phyloP scores from a whole-genome alignment of 2,113 vertebrate species.

The Mesocricetus auratus region DNA sequence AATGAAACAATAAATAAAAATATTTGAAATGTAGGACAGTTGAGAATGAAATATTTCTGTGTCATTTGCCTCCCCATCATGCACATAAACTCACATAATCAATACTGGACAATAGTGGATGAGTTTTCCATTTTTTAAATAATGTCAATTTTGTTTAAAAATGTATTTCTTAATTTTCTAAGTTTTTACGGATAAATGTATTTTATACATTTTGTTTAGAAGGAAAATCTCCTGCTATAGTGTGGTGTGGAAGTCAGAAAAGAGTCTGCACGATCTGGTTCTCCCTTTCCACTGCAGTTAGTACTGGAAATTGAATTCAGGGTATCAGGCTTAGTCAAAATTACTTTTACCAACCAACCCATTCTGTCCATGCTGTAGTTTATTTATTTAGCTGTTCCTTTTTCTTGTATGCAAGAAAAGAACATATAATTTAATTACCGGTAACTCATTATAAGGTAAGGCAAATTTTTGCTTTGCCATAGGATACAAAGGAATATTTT shows the following conservation, averaged over 20 bases:
- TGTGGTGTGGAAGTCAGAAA: not conserved
- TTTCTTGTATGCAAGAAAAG: not conserved
- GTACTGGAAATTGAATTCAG: not conserved
- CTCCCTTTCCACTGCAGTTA: not conserved
- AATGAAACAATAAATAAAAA: conserved; percentile 15
- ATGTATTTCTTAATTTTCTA: not conserved
- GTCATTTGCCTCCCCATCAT: not conserved
- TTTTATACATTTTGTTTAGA: not conserved
- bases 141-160: not conserved
- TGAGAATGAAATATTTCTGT: not conserved
- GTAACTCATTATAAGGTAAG: not conserved
- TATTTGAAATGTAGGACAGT: not conserved
- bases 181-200: not conserved
- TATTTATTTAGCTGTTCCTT: not conserved
- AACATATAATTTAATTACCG: not conserved
- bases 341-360: not conserved
- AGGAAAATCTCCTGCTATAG: not conserved
- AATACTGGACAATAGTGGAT: rapidly evolving
- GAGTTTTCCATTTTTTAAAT: not conserved
- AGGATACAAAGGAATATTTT: not conserved
- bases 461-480: conserved; percentile 18
- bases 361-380: not conserved
- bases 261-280: not conserved
- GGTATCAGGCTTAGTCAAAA: not conserved
- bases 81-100: not conserved